A percentile compares a stretch with the other conserved stretches of the same genome.
These are phyloP conservation scores for Microtus pennsylvanicus DNA, from an alignment of 2,113 vertebrate species.

Conservation along the genomic window DNA sequence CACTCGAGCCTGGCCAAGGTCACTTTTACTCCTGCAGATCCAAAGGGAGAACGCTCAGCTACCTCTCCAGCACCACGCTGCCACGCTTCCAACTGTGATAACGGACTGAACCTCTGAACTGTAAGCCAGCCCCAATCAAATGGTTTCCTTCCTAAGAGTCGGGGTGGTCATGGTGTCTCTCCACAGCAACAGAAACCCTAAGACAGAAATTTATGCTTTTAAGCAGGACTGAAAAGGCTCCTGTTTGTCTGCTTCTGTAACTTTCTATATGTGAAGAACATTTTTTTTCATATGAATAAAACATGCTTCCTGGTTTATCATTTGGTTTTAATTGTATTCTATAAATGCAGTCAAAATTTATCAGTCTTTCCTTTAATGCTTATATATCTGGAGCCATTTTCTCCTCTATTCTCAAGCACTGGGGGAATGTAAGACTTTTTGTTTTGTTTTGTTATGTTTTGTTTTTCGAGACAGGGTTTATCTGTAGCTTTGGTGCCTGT, in stretches of 20 bases:
- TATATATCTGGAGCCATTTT: neutral
- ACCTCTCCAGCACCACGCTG: neutral
- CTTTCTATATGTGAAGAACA: neutral
- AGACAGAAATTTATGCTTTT: neutral
- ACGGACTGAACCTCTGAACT: neutral
- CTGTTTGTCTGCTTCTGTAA: neutral
- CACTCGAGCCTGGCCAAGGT: neutral
- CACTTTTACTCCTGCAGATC: neutral
- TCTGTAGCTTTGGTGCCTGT: too few relatives aligned
- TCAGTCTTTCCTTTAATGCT: neutral
- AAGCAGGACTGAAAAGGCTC: neutral
- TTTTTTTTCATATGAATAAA: conserved; percentile 31
- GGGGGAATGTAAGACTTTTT: neutral
- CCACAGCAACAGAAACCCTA: neutral
- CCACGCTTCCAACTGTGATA: neutral
- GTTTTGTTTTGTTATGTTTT: too few relatives aligned
- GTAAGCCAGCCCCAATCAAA: neutral
- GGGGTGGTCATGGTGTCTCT: neutral
- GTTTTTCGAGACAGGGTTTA: too few relatives aligned
- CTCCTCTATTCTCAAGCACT: neutral
- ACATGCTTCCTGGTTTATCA: neutral
- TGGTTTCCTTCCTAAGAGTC: neutral
- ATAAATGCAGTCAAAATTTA: neutral
- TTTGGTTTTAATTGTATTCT: neutral
- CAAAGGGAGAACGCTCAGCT: neutral